A percentile compares a stretch with the other conserved stretches of the same genome.
These are phyloP conservation scores for Drosophila yooni DNA, from an alignment of 2,888 invertebrate genomes.

Conservation along the genomic window DNA sequence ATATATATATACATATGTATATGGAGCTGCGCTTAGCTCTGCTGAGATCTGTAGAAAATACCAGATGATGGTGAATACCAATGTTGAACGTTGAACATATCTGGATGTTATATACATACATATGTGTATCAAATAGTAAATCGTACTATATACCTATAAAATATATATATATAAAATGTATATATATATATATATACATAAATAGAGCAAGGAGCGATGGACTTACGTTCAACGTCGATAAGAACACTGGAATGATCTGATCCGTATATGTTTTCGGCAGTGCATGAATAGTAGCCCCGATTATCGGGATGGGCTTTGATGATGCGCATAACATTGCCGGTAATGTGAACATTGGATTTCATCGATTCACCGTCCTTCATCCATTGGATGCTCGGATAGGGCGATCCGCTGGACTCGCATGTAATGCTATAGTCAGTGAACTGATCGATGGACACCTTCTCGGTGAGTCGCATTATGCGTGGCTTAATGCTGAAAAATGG, in stretches of 20 bases:
- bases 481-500: slow-evolving; percentile 64
- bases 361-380: slow-evolving; percentile 88
- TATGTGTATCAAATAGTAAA: not conserved
- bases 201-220: not conserved
- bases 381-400: slow-evolving; percentile 93
- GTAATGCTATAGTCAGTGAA: slow-evolving; percentile 87
- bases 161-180: not conserved
- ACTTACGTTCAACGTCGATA: slow-evolving; percentile 94
- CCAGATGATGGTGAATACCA: slow-evolving; percentile 7
- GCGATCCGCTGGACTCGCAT: slow-evolving; percentile 91
- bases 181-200: not conserved
- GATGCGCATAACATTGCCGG: slow-evolving; percentile 89
- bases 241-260: slow-evolving; percentile 89
- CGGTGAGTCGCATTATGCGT: slow-evolving; percentile 70
- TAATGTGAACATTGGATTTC: slow-evolving; percentile 87
- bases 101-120: too few relatives aligned
- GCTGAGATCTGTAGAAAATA: not conserved
- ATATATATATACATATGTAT: too few relatives aligned
- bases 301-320: slow-evolving; percentile 90
- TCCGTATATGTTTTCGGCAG: slow-evolving; percentile 88
- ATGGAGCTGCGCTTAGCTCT: not conserved
- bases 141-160: not conserved
- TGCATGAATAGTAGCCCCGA: slow-evolving; percentile 93
- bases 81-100: slow-evolving; percentile 2
- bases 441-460: slow-evolving; percentile 85